phyloP scores from a whole-genome alignment of 2,888 invertebrate species.

The Itoplectis maculator region DNA sequence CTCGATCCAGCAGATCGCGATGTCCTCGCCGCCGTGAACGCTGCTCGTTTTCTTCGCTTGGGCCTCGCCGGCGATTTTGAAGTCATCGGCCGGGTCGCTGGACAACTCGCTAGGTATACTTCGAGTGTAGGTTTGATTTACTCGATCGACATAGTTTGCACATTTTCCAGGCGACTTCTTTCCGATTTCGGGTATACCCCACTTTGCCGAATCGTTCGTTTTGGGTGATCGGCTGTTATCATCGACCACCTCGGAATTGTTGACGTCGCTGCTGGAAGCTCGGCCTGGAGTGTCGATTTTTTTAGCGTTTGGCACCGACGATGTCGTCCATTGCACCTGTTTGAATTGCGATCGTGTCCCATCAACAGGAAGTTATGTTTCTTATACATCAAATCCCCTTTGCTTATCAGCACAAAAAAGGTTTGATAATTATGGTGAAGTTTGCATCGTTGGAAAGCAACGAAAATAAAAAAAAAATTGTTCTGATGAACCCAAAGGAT shows the following conservation, averaged over 20 bases:
- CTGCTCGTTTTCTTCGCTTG: constrained; percentile 65
- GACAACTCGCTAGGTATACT: constrained; percentile 43
- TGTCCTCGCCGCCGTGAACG: constrained; percentile 69
- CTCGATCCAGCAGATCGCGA: constrained; percentile 76
- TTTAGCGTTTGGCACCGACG: background rate
- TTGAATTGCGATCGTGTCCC: constrained; percentile 8
- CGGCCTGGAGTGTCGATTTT: background rate
- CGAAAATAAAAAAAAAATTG: too few species aligned
- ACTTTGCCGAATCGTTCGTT: background rate
- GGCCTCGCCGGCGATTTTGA: constrained; percentile 37
- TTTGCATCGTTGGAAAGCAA: too few species aligned
- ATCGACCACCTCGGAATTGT: background rate
- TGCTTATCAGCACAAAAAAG: background rate
- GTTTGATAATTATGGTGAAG: too few species aligned
- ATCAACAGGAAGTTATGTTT: background rate
- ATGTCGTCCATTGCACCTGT: constrained; percentile 22
- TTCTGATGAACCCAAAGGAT: too few species aligned
- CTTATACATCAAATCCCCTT: background rate
- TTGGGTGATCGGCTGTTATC: background rate
- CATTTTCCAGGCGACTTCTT: constrained; percentile 17
- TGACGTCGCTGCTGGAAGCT: background rate
- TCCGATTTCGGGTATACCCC: background rate
- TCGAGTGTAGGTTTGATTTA: constrained; percentile 19
- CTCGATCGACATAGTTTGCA: background rate
- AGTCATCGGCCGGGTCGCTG: constrained; percentile 31